Evolutionary conservation across 1,140 invertebrate species (phyloP).

Genomic region (Drosophila sucinea): DNA sequence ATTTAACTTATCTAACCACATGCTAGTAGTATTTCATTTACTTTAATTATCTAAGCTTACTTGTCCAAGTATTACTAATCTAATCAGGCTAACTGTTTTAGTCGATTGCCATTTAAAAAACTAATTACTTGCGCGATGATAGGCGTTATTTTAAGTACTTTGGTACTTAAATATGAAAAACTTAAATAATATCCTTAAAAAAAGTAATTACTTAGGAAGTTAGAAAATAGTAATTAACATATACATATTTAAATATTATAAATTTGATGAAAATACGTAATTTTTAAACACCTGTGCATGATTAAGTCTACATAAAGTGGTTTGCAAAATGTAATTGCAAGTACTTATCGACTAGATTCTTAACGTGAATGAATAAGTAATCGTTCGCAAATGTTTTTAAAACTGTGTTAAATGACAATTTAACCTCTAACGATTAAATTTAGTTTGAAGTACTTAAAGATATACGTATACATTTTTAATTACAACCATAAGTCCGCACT

Average conservation of each 20-base stretch:
- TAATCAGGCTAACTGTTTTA: neutral
- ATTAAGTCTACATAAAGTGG: too few relatives aligned
- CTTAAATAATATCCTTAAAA: neutral
- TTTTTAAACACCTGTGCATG: too few relatives aligned
- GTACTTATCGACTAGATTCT: too few relatives aligned
- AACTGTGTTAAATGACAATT: too few relatives aligned
- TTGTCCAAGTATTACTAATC: neutral
- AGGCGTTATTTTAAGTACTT: neutral
- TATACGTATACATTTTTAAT: too few relatives aligned
- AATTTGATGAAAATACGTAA: neutral
- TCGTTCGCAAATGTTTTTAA: too few relatives aligned
- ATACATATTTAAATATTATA: neutral
- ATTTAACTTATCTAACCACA: neutral
- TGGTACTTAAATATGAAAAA: neutral
- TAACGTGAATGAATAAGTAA: too few relatives aligned
- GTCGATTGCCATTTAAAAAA: constrained; percentile 2
- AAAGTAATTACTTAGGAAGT: neutral
- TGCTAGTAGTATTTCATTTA: neutral
- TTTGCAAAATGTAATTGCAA: too few relatives aligned
- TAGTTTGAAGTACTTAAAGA: too few relatives aligned
- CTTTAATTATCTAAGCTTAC: neutral
- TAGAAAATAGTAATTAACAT: neutral
- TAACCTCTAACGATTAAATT: too few relatives aligned
- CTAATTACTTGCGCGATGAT: neutral
- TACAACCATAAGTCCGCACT: too few relatives aligned